Evolutionary conservation across 1,140 invertebrate genomes (phyloP).

Genomic region (Bombyx mori): ASM3026992v2 NC_085111.1:12728001-12728500

Average conservation of each 20-base stretch:
- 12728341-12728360: conserved; percentile 3
- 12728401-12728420: conserved; percentile 69
- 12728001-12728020: conserved; percentile 90
- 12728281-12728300: conserved; percentile 54
- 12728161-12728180: conserved; percentile 40
- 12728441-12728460: conserved; percentile 50
- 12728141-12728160: conserved; percentile 12
- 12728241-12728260: background rate
- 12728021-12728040: too few species aligned
- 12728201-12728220: background rate
- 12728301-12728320: conserved; percentile 23
- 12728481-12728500: conserved; percentile 9
- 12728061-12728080: background rate
- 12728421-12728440: conserved; percentile 49
- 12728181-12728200: conserved; percentile 16
- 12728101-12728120: conserved; percentile 11
- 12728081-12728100: conserved; percentile 1
- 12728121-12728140: conserved; percentile 14
- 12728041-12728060: background rate
- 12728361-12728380: conserved; percentile 32
- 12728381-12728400: conserved; percentile 68
- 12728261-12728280: background rate
- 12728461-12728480: conserved; percentile 41
- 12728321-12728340: conserved; percentile 18
- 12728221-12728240: background rate